A percentile compares a stretch with the other conserved stretches of the same genome.
phyloP scores from a whole-genome alignment of 2,113 vertebrate genomes.

The Chaenocephalus aceratus region DNA sequence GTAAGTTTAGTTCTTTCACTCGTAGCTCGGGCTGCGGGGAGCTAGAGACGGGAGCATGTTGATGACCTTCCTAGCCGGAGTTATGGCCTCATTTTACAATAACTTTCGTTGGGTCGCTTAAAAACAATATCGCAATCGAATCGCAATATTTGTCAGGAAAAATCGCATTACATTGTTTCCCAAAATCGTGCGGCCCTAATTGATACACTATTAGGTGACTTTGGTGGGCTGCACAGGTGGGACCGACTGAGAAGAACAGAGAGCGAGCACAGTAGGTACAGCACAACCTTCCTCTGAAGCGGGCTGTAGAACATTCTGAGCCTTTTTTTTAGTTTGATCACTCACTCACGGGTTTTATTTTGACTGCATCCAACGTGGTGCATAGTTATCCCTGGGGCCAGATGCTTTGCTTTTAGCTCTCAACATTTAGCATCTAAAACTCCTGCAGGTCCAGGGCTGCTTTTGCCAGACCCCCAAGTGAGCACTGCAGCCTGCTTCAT shows the following conservation, averaged over 20 bases:
- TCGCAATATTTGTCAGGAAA: too few relatives aligned
- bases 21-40: too few relatives aligned
- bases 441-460: neutral
- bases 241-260: neutral
- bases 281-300: neutral
- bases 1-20: too few relatives aligned
- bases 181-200: neutral
- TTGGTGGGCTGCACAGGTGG: neutral
- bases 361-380: neutral
- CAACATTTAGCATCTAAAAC: slow-evolving; percentile 18
- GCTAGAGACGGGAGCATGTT: too few relatives aligned
- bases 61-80: too few relatives aligned
- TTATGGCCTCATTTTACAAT: too few relatives aligned
- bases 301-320: neutral
- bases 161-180: too few relatives aligned
- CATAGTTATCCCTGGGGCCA: neutral
- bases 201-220: neutral
- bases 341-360: neutral
- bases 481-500: neutral
- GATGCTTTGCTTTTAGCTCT: slow-evolving; percentile 24
- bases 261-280: neutral
- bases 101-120: too few relatives aligned
- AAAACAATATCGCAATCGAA: too few relatives aligned
- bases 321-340: slow-evolving; percentile 14
- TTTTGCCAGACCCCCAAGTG: neutral